Evolutionary conservation across 2,797 vertebrate genomes (phyloP).

Genomic region (Ctenopoma multispine): DNA sequence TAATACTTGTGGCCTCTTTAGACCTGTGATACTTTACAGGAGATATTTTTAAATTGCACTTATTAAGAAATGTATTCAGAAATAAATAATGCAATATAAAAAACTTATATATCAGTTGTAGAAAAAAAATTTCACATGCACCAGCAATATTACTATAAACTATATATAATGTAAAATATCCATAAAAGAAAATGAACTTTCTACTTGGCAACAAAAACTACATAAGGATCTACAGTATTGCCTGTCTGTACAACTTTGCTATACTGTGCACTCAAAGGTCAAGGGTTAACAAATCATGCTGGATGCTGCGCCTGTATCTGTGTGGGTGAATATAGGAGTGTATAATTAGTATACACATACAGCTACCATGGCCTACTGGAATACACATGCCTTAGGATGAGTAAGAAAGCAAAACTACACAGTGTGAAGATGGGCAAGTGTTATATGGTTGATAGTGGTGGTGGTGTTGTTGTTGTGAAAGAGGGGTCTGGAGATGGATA

Average conservation of each 20-base stretch:
- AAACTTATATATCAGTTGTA: conserved; percentile 50
- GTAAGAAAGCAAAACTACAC: conserved; percentile 59
- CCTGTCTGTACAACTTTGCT: conserved; percentile 27
- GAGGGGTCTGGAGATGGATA: conserved; percentile 58
- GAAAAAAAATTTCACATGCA: conserved; percentile 38
- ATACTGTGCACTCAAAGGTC: conserved; percentile 62
- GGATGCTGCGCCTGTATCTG: conserved; percentile 63
- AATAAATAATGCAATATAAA: conserved; percentile 59
- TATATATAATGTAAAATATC: conserved; percentile 28
- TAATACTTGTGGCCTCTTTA: conserved; percentile 53
- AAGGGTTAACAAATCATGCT: conserved; percentile 76
- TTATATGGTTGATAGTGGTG: conserved; percentile 63
- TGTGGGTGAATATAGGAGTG: conserved; percentile 72
- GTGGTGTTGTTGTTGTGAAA: conserved; percentile 53
- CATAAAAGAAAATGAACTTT: conserved; percentile 27
- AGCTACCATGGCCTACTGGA: conserved; percentile 62
- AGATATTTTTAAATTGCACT: conserved; percentile 50
- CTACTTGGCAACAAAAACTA: conserved; percentile 12
- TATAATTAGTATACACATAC: conserved; percentile 72
- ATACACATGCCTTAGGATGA: conserved; percentile 68
- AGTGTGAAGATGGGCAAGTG: conserved; percentile 57
- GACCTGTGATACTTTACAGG: conserved; percentile 47
- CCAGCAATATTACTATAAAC: conserved; percentile 6
- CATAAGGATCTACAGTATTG: not conserved
- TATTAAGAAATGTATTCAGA: conserved; percentile 33